Conservation (phyloP, 2,113 vertebrate species). For the Craseonycteris thonglongyai region DNA sequence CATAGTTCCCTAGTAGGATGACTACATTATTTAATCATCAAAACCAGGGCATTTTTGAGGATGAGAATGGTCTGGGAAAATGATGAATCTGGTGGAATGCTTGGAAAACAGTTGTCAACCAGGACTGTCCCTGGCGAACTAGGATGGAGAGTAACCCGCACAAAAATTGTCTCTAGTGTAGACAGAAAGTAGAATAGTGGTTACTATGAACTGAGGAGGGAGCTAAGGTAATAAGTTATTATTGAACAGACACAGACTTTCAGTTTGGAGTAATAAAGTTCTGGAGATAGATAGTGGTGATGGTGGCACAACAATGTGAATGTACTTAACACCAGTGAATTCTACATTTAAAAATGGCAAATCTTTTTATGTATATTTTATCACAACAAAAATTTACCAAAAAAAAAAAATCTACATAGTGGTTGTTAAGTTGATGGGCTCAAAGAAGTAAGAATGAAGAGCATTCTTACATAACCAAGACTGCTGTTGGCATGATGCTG, state of each 20-base stretch:
- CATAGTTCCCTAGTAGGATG: neutral
- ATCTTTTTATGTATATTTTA: neutral
- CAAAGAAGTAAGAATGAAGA: neutral
- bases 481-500: neutral
- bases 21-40: neutral
- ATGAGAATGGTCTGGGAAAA: neutral
- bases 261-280: neutral
- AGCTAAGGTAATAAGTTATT: neutral
- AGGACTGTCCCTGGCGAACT: neutral
- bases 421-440: neutral
- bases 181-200: neutral
- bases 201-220: fast-evolving
- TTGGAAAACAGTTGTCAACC: neutral
- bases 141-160: neutral
- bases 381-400: neutral
- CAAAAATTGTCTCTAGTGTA: neutral
- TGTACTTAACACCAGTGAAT: neutral
- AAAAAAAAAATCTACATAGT: neutral
- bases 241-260: neutral
- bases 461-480: neutral
- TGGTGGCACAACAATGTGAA: neutral
- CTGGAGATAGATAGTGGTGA: neutral
- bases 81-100: neutral
- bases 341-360: neutral
- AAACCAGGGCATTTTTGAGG: neutral